Evolutionary conservation across 2,113 vertebrate species (phyloP).

Genomic region (Alexandromys fortis): DNA sequence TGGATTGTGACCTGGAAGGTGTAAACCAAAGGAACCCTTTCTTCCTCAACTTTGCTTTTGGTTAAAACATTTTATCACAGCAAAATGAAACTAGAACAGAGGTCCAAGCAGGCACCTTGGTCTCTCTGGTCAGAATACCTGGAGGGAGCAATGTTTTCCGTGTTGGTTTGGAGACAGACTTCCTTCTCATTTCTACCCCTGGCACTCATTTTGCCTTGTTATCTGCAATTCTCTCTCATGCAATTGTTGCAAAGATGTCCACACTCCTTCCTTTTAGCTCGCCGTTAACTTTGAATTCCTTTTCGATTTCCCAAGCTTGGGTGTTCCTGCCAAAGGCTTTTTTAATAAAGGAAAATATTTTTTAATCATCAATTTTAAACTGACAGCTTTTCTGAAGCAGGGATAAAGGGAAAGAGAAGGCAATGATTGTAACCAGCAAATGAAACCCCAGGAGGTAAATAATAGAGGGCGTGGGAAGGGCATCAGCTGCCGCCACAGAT

Average conservation of each 20-base stretch:
- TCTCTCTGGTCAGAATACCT: not conserved
- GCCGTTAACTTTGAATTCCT: not conserved
- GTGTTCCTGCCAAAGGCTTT: conserved; percentile 3
- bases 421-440: not conserved
- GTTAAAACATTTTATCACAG: not conserved
- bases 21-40: not conserved
- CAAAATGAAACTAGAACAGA: too few relatives aligned
- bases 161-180: not conserved
- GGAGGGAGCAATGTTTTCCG: not conserved
- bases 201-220: not conserved
- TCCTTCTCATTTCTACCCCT: not conserved
- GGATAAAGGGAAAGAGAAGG: not conserved
- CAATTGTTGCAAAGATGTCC: not conserved
- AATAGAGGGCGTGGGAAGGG: not conserved
- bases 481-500: not conserved
- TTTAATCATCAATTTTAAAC: conserved; percentile 56
- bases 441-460: conserved; percentile 46
- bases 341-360: conserved; percentile 43
- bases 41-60: not conserved
- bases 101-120: not conserved
- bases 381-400: not conserved
- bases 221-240: not conserved
- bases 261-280: not conserved
- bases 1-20: not conserved
- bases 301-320: not conserved